phyloP scores from a whole-genome alignment of 2,797 vertebrate genomes.

The Malurus leucopterus region DNA sequence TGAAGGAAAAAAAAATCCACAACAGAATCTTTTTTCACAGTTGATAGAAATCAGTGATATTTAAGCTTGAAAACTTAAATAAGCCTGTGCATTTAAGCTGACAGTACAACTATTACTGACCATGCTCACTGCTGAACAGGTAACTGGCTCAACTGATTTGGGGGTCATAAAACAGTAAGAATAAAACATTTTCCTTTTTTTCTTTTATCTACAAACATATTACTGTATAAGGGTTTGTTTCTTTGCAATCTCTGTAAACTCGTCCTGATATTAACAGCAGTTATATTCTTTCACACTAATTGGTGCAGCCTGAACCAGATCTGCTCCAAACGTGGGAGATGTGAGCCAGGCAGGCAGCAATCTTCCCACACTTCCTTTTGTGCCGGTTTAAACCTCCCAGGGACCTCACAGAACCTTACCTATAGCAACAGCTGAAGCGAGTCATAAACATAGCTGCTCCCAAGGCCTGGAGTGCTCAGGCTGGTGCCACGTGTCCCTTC shows the following conservation, averaged over 20 bases:
- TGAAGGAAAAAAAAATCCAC: background rate
- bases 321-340: background rate
- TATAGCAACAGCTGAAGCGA: background rate
- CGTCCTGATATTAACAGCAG: background rate
- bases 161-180: background rate
- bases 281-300: slow-evolving; percentile 1
- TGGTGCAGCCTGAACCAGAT: background rate
- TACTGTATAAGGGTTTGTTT: background rate
- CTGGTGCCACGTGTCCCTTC: background rate
- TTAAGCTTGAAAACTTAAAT: background rate
- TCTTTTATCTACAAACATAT: background rate
- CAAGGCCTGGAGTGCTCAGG: background rate
- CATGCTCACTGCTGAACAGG: background rate
- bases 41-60: background rate
- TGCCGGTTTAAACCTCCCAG: background rate
- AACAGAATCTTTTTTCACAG: background rate
- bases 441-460: background rate
- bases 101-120: background rate
- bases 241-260: background rate
- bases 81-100: background rate
- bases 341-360: background rate
- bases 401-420: background rate
- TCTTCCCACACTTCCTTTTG: background rate
- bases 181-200: background rate
- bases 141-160: background rate